Base-by-base conservation (phyloP, 1,140 invertebrate genomes). In the Neomicropteryx cornuta region DNA sequence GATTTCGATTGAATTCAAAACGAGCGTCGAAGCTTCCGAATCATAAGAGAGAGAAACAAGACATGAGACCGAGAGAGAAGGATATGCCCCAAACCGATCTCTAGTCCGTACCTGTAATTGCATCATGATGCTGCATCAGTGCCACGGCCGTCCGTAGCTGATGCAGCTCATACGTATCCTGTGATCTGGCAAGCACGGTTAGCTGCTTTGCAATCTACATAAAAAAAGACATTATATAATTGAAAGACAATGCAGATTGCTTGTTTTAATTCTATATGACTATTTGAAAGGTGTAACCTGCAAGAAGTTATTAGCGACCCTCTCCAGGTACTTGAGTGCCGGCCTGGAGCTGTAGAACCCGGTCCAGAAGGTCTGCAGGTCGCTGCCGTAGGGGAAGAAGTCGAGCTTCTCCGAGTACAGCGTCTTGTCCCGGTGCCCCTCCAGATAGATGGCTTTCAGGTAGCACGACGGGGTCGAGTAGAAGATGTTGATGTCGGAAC, bases 401-500 rank as follows among this genome's bases (percentile, higher is more conserved):
- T 89, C 87, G 47, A 55, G 72, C 66, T 36, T 67, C 55, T 62
- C 52, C 71, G 81, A 24, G 53, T 64, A 51, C 4, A 62, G 39
- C 5, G 60, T 54, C 33, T 61, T 63, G 33, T 63, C 58, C 11
- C 60, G 36, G 21, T 52, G 51, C 8, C 60, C 60, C 21, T 60
- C 56, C 18, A 63, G 43, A 30, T 63, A 63, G 14, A 39, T 71
- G 44, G 80, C 72, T 49, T 81, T 72, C 16, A 79, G 47, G 51
- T 85, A 86, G 50, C 83, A 87, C 11, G 77, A 76, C 13, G 83
- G 83, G 0, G 81, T 83, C 5, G 82, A 86, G 53, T 86, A 88
- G 32, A 86, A 65, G n/a, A 83, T 56, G 54, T 83, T 80, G 3
- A 87, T 66, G 55, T 63, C 58, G 3, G 63, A 55, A 30, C 86